phyloP scores from a whole-genome alignment of 2,797 vertebrate species.

The Alca torda region DNA sequence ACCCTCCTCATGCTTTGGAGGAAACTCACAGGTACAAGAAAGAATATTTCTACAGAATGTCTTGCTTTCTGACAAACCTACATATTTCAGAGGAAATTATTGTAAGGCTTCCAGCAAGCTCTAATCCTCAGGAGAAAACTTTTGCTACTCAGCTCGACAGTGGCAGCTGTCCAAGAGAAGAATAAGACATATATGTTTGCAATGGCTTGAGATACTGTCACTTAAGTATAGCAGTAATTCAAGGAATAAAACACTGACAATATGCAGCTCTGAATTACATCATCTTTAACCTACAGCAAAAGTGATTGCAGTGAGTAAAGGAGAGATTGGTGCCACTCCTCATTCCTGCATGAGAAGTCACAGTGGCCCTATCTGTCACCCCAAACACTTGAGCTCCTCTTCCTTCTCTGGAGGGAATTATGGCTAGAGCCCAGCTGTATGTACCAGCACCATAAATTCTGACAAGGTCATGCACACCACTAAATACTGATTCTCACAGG shows the following conservation, averaged over 20 bases:
- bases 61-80: background rate
- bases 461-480: background rate
- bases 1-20: background rate
- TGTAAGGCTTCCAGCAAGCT: background rate
- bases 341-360: background rate
- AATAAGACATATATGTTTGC: background rate
- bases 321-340: background rate
- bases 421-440: background rate
- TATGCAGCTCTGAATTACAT: conserved; percentile 15
- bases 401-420: conserved; percentile 6
- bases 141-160: background rate
- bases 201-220: background rate
- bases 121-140: background rate
- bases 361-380: background rate
- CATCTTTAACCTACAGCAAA: conserved; percentile 17
- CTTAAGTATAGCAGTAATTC: background rate
- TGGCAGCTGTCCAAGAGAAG: background rate
- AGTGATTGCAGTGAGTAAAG: background rate
- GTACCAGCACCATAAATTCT: conserved; percentile 2
- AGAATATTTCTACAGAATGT: background rate
- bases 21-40: background rate
- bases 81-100: background rate
- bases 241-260: background rate
- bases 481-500: background rate
- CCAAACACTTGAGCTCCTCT: background rate